Percentiles rank a stretch among this genome's conserved stretches.
These are phyloP conservation scores for Digitonthophagus gazella DNA, from an alignment of 2,888 invertebrate genomes.

Conservation along the genomic window DNA sequence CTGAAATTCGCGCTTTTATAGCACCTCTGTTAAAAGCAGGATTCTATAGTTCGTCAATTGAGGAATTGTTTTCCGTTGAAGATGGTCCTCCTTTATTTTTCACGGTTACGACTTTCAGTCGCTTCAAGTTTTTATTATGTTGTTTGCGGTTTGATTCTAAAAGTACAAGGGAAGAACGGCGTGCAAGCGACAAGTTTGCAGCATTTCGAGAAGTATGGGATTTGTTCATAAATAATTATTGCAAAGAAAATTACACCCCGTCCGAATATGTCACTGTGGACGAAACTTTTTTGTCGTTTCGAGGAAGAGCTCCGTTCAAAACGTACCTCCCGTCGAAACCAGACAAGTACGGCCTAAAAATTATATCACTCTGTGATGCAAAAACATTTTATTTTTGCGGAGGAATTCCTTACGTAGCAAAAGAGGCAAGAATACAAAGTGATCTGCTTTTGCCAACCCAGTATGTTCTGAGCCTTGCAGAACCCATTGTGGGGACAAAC, in stretches of 20 bases:
- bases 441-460: conserved; percentile 18
- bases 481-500: conserved; percentile 22
- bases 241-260: background rate
- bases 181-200: background rate
- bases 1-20: no score
- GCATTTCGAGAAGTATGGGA: background rate
- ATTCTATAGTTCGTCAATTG: no score
- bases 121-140: background rate
- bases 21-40: no score
- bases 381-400: conserved; percentile 20
- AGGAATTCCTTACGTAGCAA: conserved; percentile 20
- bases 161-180: background rate
- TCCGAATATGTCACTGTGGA: no score
- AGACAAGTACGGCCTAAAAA: conserved; percentile 30
- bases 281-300: no score
- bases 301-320: conserved; percentile 16
- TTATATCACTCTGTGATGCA: conserved; percentile 27
- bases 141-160: conserved; percentile 1
- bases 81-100: background rate
- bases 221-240: background rate
- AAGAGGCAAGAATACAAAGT: conserved; percentile 19
- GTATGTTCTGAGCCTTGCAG: conserved; percentile 24
- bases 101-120: background rate
- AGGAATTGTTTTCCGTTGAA: background rate
- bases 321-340: conserved; percentile 28